Percentiles rank a stretch among this genome's conserved stretches.
Evolutionary conservation across 2,797 vertebrate species (phyloP).

Genomic region (Sphenopsis melanotis): DNA sequence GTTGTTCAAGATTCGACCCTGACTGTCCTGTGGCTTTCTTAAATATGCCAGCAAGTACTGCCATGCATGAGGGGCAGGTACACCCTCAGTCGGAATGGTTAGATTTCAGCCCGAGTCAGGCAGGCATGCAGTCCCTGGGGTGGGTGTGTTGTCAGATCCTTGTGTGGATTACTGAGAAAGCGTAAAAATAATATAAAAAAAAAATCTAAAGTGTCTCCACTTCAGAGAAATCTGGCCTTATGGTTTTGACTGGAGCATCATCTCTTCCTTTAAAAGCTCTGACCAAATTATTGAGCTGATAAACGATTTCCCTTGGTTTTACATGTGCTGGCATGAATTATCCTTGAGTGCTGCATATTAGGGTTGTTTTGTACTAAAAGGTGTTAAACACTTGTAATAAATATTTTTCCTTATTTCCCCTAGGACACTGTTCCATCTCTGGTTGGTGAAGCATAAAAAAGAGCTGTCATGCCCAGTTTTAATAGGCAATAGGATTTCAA

Average conservation of each 20-base stretch:
- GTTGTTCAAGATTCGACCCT: background rate
- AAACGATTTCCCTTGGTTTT: conserved; percentile 68
- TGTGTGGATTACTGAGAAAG: background rate
- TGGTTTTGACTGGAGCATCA: conserved; percentile 14
- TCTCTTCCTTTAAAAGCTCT: conserved; percentile 48
- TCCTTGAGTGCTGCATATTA: conserved; percentile 64
- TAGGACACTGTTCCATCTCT: conserved; percentile 70
- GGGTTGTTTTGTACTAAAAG: conserved; percentile 75
- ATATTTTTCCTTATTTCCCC: conserved; percentile 76
- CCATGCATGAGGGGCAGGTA: background rate
- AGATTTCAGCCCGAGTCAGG: background rate
- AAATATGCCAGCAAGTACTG: background rate
- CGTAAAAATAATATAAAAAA: background rate
- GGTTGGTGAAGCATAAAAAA: conserved; percentile 76
- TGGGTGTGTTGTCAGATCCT: background rate
- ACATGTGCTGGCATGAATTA: conserved; percentile 66
- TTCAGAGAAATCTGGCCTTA: conserved; percentile 15
- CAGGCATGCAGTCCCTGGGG: background rate
- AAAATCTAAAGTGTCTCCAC: background rate
- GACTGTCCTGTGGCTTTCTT: background rate
- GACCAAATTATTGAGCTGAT: conserved; percentile 67
- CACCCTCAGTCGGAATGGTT: background rate
- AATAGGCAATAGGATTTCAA: conserved; percentile 76
- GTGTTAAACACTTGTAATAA: conserved; percentile 76
- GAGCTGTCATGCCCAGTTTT: conserved; percentile 74